Percentiles rank a stretch among this genome's conserved stretches.
These are phyloP conservation scores for Drosophila paranaensis DNA, from an alignment of 2,888 invertebrate genomes.

Conservation along the genomic window DNA sequence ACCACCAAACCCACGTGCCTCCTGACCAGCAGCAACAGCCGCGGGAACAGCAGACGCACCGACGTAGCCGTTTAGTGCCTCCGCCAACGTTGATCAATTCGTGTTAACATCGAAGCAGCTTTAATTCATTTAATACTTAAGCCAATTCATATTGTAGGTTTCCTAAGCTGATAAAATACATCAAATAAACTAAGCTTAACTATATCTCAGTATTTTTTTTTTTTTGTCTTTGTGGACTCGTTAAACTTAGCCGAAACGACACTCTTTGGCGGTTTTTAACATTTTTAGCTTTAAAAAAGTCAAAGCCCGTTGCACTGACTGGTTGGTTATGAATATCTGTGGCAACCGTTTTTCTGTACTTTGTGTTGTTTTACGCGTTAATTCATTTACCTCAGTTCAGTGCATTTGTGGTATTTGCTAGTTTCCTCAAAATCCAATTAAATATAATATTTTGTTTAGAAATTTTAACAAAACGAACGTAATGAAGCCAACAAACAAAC, in stretches of 20 bases:
- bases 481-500: conserved; percentile 34
- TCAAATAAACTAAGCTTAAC: conserved; percentile 27
- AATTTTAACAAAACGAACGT: conserved; percentile 24
- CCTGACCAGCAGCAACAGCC: conserved; percentile 43
- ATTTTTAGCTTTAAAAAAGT: conserved; percentile 5
- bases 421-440: background rate
- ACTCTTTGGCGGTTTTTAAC: background rate
- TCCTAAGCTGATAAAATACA: conserved; percentile 3
- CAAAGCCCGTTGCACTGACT: conserved; percentile 25
- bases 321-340: background rate
- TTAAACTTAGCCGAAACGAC: background rate
- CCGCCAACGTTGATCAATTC: conserved; percentile 71
- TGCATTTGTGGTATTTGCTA: conserved; percentile 31
- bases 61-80: conserved; percentile 51
- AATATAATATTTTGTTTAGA: background rate
- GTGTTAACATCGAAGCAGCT: conserved; percentile 75
- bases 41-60: conserved; percentile 29
- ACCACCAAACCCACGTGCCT: conserved; percentile 18
- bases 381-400: conserved; percentile 28
- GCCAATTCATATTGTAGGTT: conserved; percentile 7
- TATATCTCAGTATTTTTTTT: background rate
- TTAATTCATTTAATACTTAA: conserved; percentile 43
- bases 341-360: background rate
- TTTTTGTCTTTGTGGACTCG: background rate
- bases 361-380: background rate